A percentile compares a stretch with the other conserved stretches of the same genome.
Conservation (phyloP, 1,140 invertebrate genomes). For the Formica selysi region DNA sequence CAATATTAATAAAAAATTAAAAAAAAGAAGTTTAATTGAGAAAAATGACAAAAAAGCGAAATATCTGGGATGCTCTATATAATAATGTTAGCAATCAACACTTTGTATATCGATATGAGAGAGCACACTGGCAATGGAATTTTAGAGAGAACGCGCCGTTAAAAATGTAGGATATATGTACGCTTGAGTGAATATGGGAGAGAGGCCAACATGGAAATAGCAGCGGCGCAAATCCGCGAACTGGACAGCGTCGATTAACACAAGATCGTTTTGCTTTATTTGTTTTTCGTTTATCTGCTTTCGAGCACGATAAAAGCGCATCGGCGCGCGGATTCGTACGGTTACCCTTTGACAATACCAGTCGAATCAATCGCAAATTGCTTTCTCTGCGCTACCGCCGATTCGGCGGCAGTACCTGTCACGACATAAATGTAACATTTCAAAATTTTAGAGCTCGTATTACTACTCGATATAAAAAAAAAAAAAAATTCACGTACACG, state of each 20-base stretch:
- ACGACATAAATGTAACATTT: constrained; percentile 27
- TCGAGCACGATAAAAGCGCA: constrained; percentile 63
- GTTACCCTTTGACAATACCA: constrained; percentile 71
- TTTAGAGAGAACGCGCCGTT: constrained; percentile 40
- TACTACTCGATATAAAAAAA: background rate
- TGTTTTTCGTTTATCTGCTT: constrained; percentile 63
- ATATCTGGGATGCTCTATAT: background rate
- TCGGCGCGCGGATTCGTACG: constrained; percentile 58
- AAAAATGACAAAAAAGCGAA: background rate
- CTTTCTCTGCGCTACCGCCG: constrained; percentile 42
- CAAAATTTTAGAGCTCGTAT: constrained; percentile 24
- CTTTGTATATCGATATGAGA: background rate
- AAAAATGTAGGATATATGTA: constrained; percentile 40
- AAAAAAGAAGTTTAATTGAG: background rate
- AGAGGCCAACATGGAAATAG: constrained; percentile 49
- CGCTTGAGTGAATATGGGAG: constrained; percentile 36
- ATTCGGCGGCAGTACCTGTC: constrained; percentile 12
- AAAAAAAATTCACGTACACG: background rate
- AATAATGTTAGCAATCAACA: constrained; percentile 36
- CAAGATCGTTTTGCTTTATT: constrained; percentile 64
- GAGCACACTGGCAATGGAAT: constrained; percentile 13
- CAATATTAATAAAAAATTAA: background rate
- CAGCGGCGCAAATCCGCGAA: constrained; percentile 56
- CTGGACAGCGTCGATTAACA: constrained; percentile 67
- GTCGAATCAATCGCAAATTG: constrained; percentile 73